A percentile compares a stretch with the other conserved stretches of the same genome.
These are phyloP conservation scores for Anhinga anhinga DNA, from an alignment of 2,113 vertebrate species.

Conservation along the genomic window DNA sequence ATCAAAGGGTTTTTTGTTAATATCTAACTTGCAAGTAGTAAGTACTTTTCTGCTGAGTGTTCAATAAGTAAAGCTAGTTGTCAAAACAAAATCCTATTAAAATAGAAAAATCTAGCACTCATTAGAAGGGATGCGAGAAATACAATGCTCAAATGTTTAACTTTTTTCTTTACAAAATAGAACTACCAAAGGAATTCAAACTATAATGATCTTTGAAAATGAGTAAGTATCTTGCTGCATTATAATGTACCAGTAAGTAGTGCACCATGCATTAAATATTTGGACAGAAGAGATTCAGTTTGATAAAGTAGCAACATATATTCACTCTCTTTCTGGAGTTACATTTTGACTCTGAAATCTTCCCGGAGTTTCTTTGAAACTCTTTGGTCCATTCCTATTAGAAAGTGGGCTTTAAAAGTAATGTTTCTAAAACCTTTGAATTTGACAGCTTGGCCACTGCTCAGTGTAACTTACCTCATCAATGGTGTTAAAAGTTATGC, in stretches of 20 bases:
- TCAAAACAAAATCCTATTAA: conserved; percentile 77
- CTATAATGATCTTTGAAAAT: conserved; percentile 60
- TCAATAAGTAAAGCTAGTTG: conserved; percentile 75
- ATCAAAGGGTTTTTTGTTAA: conserved; percentile 78
- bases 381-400: conserved; percentile 89
- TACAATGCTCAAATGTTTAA: conserved; percentile 84
- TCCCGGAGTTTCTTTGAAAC: conserved; percentile 76
- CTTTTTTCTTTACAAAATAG: conserved; percentile 61
- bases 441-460: conserved; percentile 37
- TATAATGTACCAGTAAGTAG: conserved; percentile 65
- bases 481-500: conserved; percentile 38
- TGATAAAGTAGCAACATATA: conserved; percentile 56
- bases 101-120: conserved; percentile 76
- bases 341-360: conserved; percentile 73
- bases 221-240: conserved; percentile 55
- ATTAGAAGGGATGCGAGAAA: conserved; percentile 81
- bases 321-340: conserved; percentile 60
- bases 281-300: conserved; percentile 64
- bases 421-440: conserved; percentile 33
- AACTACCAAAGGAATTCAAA: conserved; percentile 62
- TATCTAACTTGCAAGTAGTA: conserved; percentile 78
- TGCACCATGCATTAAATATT: conserved; percentile 66
- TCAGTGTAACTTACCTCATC: conserved; percentile 47
- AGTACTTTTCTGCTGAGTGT: conserved; percentile 81
- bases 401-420: conserved; percentile 56